Base-by-base conservation (phyloP, 2,888 invertebrate species). In the Rotaria magnacalcarata region DNA sequence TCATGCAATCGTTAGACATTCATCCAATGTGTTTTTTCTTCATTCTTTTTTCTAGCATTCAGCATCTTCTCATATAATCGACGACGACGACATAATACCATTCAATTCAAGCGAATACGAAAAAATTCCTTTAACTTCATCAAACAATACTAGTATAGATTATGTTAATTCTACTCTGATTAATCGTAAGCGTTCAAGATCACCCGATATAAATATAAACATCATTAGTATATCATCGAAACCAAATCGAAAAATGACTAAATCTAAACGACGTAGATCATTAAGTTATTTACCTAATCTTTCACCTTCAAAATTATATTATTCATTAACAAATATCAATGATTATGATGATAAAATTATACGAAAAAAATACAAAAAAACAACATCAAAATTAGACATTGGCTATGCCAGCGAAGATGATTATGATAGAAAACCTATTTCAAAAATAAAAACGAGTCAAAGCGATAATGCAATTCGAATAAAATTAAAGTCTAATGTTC, bases 331-430 rank as follows among this genome's bases (percentile, higher is more conserved):
- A 43, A 80, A 47, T 47, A 47, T 80, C 4, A 80, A 80, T n/a
- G 47, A 80, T 47, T 8, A 80, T 75, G 47, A 75, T n/a, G n/a
- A 47, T 80, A 47, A 24, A 16, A 24, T 21, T 19, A n/a, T 43
- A 11, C 2, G 11, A 21, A 80, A 41, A 47, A 80, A 80, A 47
- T 24, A 80, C 10, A 80, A 80, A 47, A 43, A 24, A 3, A 80
- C 80, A 10, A 47, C 80, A 34, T 80, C 80, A n/a, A 80, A 80
- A 47, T 47, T 80, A n/a, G 80, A 80, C n/a, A n/a, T 80, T 80
- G 80, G 80, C n/a, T 80, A 80, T 80, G 80, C 80, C 24, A 80
- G 80, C 47, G 80, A 47, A 43, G 80, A 80, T 80, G 80, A 80
- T 80, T n/a, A 24, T 24, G 80, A 80, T 11, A 47, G 8, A n/a